These are phyloP conservation scores for Stylophora pistillata DNA, from an alignment of 64 coral and sea anemone genomes.

Conservation along the genomic window DNA sequence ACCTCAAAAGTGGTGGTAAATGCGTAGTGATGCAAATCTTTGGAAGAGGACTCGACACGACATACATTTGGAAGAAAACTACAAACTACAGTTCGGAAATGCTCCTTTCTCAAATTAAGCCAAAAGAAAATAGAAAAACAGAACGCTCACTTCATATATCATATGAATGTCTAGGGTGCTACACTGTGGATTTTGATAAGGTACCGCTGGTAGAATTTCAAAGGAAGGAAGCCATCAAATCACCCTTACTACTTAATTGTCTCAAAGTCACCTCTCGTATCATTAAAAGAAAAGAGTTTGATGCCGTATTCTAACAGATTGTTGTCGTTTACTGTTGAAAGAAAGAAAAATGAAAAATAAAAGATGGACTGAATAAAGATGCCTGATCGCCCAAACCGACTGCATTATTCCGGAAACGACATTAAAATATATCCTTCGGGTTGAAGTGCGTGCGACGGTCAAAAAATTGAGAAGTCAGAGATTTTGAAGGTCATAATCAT, in stretches of 20 bases:
- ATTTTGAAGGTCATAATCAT: constrained; percentile 5
- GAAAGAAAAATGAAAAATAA: neutral
- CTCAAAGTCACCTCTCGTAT: neutral
- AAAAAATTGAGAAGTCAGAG: neutral
- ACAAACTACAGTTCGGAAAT: neutral
- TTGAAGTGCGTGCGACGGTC: neutral
- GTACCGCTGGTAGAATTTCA: neutral
- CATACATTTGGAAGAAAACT: neutral
- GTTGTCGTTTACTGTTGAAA: neutral
- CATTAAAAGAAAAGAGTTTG: neutral
- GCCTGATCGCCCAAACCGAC: too few relatives aligned
- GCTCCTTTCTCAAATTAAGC: neutral
- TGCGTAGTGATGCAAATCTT: neutral
- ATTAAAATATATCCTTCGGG: too few relatives aligned
- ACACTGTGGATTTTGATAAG: neutral
- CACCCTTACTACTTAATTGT: constrained; percentile 1
- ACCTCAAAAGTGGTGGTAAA: constrained; percentile 22
- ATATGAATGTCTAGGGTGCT: constrained; percentile 11
- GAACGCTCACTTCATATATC: neutral
- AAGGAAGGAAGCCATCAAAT: neutral
- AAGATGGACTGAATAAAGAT: too few relatives aligned
- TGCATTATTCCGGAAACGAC: too few relatives aligned
- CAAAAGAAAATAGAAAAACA: neutral
- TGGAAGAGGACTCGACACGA: neutral
- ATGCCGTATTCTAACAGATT: neutral